Conservation (phyloP, 2,888 invertebrate genomes). For the Hydrotaea diabolus region DNA sequence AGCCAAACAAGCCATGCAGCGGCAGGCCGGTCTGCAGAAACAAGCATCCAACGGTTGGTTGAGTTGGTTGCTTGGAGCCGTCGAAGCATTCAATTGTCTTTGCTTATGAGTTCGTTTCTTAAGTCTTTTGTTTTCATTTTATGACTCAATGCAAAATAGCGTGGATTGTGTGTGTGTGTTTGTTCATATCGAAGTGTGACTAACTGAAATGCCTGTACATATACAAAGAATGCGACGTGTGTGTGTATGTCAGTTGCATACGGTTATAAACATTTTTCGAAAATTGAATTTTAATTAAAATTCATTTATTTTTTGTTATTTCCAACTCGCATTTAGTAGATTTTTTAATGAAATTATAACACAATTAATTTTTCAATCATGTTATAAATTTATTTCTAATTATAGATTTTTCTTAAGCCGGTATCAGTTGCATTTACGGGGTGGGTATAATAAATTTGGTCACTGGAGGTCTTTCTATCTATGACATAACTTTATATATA, state of each 20-base stretch:
- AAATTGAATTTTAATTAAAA: constrained; percentile 56
- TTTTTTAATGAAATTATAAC: constrained; percentile 24
- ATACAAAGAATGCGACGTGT: background rate
- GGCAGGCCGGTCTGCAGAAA: background rate
- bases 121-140: constrained; percentile 49
- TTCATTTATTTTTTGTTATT: background rate
- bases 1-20: background rate
- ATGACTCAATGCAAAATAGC: constrained; percentile 11
- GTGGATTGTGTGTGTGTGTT: background rate
- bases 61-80: background rate
- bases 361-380: constrained; percentile 1
- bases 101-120: constrained; percentile 37
- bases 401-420: constrained; percentile 32
- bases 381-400: background rate
- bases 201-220: background rate
- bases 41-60: too few relatives aligned
- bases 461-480: background rate
- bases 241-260: background rate
- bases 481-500: too few relatives aligned
- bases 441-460: constrained; percentile 11
- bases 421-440: constrained; percentile 38
- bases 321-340: background rate
- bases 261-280: background rate
- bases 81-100: background rate
- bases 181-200: background rate